phyloP scores from a whole-genome alignment of 2,888 invertebrate species.

The Lasioglossum malachurum region DNA sequence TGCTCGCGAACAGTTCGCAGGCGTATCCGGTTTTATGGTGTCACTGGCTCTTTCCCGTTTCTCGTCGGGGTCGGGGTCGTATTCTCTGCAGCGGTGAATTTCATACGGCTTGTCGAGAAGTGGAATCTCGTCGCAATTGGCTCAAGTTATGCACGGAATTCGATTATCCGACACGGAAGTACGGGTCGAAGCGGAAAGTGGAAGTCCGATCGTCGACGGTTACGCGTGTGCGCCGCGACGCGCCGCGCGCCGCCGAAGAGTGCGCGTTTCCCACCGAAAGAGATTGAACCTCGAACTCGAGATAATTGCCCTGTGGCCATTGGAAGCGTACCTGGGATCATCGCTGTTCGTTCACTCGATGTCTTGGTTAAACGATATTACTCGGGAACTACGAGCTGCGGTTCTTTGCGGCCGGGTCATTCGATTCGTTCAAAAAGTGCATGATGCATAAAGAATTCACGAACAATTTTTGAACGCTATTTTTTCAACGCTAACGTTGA shows the following conservation, averaged over 20 bases:
- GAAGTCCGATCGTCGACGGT: not conserved
- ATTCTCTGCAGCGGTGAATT: conserved; percentile 45
- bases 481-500: too few relatives aligned
- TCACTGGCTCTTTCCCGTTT: not conserved
- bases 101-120: conserved; percentile 40
- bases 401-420: too few relatives aligned
- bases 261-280: not conserved
- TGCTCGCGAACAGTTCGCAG: not conserved
- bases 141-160: conserved; percentile 67
- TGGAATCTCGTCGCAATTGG: conserved; percentile 68
- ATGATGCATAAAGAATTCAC: too few relatives aligned
- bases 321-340: not conserved
- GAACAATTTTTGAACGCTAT: too few relatives aligned
- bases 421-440: too few relatives aligned
- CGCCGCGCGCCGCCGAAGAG: not conserved
- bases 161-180: conserved; percentile 63
- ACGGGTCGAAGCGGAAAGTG: conserved; percentile 6
- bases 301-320: not conserved
- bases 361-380: not conserved
- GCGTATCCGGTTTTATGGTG: conserved; percentile 21
- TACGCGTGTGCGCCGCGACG: not conserved
- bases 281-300: not conserved
- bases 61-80: not conserved
- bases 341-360: not conserved
- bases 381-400: not conserved